A percentile compares a stretch with the other conserved stretches of the same genome.
phyloP scores from a whole-genome alignment of 2,113 vertebrate genomes.

The Brevimyrus niger region DNA sequence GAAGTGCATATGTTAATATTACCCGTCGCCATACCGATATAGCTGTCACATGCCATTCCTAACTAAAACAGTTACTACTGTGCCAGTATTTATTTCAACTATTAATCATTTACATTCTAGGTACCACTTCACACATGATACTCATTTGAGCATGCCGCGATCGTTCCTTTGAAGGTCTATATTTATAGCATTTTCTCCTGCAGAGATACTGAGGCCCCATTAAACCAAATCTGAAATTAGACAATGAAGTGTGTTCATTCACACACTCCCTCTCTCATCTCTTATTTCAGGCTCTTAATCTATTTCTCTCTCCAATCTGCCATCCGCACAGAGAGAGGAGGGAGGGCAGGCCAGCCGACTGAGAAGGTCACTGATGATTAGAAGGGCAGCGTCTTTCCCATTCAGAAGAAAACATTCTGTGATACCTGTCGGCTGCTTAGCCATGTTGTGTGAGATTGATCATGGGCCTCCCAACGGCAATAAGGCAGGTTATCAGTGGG shows the following conservation, averaged over 20 bases:
- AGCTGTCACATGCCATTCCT: neutral
- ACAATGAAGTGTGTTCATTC: neutral
- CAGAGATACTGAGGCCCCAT: neutral
- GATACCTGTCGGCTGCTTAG: neutral
- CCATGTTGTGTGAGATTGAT: neutral
- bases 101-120: neutral
- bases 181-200: neutral
- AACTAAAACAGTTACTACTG: neutral
- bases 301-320: constrained; percentile 3
- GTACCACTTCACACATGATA: neutral
- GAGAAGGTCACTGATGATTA: neutral
- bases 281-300: neutral
- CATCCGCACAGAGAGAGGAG: neutral
- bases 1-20: neutral
- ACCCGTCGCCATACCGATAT: neutral
- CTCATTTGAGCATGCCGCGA: neutral
- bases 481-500: neutral
- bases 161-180: neutral
- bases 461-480: neutral
- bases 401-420: neutral
- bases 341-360: neutral
- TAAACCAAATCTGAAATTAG: constrained; percentile 8
- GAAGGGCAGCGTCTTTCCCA: neutral
- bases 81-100: neutral
- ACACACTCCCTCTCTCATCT: neutral